These are phyloP conservation scores for Palaemon carinicauda DNA, from an alignment of 1,140 invertebrate species.

Conservation along the genomic window DNA sequence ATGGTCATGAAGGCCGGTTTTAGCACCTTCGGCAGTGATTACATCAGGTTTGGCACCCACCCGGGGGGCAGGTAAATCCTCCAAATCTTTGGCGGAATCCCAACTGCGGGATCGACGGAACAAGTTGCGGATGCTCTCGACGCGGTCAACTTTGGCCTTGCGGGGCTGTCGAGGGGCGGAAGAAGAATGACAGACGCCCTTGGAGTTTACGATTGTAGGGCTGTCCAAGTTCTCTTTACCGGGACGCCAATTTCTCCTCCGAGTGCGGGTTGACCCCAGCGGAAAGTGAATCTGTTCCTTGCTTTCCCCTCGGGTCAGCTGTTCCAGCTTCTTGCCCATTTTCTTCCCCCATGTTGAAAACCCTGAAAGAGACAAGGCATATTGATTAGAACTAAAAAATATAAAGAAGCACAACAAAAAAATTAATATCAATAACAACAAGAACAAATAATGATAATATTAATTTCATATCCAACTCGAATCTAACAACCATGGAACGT, in stretches of 20 bases:
- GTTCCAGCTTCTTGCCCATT: constrained; percentile 81
- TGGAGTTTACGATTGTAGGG: neutral
- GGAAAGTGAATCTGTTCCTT: constrained; percentile 60
- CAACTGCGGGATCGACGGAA: constrained; percentile 59
- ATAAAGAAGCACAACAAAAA: too few species aligned
- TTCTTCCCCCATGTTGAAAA: constrained; percentile 80
- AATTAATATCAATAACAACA: neutral
- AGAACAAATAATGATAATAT: neutral
- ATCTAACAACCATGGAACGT: too few species aligned
- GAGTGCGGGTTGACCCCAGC: constrained; percentile 56
- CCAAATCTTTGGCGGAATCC: constrained; percentile 59
- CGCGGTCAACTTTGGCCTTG: constrained; percentile 57
- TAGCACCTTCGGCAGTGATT: neutral
- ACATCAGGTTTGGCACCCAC: neutral
- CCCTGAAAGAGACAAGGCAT: constrained; percentile 66
- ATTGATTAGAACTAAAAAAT: neutral
- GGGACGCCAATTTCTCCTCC: constrained; percentile 49
- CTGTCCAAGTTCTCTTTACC: constrained; percentile 30
- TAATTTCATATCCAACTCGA: neutral
- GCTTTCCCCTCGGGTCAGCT: constrained; percentile 73
- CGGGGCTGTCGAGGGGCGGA: constrained; percentile 36
- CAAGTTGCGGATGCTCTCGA: constrained; percentile 60
- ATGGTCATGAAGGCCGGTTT: neutral
- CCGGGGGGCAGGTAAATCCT: constrained; percentile 34
- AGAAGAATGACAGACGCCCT: neutral